Evolutionary conservation across 2,797 vertebrate genomes (phyloP), one percentile per base, ranked within the genome.

Genomic region (Periparus ater): DNA sequence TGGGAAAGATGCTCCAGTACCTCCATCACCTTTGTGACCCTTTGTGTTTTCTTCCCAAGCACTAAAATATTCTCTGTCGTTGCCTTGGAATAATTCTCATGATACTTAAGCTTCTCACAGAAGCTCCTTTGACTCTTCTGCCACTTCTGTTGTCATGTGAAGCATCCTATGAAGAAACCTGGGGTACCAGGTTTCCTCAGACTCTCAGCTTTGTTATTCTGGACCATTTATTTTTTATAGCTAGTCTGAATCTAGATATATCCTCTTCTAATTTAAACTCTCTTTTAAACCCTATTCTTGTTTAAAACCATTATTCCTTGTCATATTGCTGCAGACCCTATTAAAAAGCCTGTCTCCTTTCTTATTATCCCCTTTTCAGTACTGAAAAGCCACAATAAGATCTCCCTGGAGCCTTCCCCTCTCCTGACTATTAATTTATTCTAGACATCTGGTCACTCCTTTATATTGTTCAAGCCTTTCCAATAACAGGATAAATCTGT

Each of bases 401-500:
- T 78, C 45, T 89, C 67, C 34, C 21, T 6, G 8, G 50, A 81
- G 58, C 36, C 40, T 85, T 71, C 55, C 47, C 53, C 80, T 74
- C 47, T 78, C 44, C 44, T 74, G 75, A 19, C 62, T 85, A 45
- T 86, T 85, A 3, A 57, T 91, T 89, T 81, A 53, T 85, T 83
- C 54, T 68, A 3, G 32, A 82, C 57, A 13, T 75, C 47, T 36
- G 71, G 45, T 61, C 36, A 78, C 36, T 81, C 65, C 20, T 94
- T 91, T 77, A 55, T 36, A 74, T 57, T 53, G 11, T 62, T 58
- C 44, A 72, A 10, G 36, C n/a, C 47, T 70, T 86, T 81, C 85
- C 70, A 86, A 17, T 19, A 94, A 62, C 53, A 75, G 82, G 62
- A 91, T 75, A 81, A 84, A 91, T 91, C 77, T 73, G 77, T 68